phyloP scores from a whole-genome alignment of 2,797 vertebrate genomes.

The Pelodytes ibericus region DNA sequence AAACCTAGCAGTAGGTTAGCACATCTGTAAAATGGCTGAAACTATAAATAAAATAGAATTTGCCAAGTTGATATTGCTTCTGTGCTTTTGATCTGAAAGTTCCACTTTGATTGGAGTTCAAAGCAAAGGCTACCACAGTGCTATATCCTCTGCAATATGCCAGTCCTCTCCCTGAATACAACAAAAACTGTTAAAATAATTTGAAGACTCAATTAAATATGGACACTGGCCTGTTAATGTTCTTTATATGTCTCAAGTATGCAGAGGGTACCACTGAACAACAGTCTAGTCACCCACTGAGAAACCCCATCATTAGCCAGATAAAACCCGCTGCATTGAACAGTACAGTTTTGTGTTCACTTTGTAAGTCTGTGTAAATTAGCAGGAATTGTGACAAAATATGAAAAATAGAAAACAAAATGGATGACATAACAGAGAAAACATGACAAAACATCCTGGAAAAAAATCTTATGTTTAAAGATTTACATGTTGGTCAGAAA shows the following conservation, averaged over 20 bases:
- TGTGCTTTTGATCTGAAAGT: slow-evolving; percentile 34
- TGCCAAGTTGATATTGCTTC: slow-evolving; percentile 37
- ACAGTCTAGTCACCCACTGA: not conserved
- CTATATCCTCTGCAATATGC: not conserved
- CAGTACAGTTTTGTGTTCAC: too few species aligned
- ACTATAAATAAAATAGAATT: slow-evolving; percentile 57
- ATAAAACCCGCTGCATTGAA: too few species aligned
- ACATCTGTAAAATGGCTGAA: slow-evolving; percentile 26
- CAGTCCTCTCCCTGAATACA: slow-evolving; percentile 3
- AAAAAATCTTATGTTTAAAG: too few species aligned
- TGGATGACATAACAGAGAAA: too few species aligned
- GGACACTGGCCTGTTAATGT: not conserved
- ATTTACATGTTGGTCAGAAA: too few species aligned
- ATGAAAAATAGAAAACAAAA: too few species aligned
- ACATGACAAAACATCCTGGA: too few species aligned
- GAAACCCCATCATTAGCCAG: not conserved
- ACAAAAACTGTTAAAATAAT: slow-evolving; percentile 9
- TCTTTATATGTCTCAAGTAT: not conserved
- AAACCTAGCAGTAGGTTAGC: slow-evolving; percentile 25
- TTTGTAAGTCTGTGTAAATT: too few species aligned
- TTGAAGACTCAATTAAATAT: not conserved
- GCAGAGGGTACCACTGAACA: not conserved
- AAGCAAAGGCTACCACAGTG: slow-evolving; percentile 28
- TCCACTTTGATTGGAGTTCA: slow-evolving; percentile 45
- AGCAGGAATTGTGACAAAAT: too few species aligned